Evolutionary conservation across 1,140 invertebrate genomes (phyloP), one percentile per base, ranked within the genome.

Genomic region (Drosophila pectinifera): DNA sequence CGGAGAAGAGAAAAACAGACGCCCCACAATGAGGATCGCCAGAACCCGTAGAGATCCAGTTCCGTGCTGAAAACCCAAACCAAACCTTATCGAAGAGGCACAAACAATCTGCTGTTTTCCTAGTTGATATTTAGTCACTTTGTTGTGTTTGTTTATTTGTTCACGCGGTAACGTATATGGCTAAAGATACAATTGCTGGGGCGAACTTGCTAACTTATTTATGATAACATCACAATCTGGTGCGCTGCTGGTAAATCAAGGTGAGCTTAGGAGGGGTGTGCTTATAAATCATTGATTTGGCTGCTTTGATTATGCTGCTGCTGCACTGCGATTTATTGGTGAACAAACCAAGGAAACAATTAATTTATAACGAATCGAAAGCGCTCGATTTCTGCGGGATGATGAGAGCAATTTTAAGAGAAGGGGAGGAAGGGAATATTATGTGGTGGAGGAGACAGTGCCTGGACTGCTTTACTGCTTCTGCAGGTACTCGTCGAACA

Each of bases 401-500:
- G 67, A 79, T 86, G 80, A 77, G 51, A 62, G 61, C 77, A 75
- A 80, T 56, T 78, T 34, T 51, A 31, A 28, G 49, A 14, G 24
- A 55, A 16, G 45, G 14, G 20, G 31, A 45, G 22, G 18, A 39
- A 6, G 49, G 55, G 58, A 61, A 73, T 31, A 36, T 54, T 36
- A 36, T 22, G 36, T 53, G 41, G 10, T 36, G 38, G 28, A 49
- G 56, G 31, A n/a, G 39, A 8, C 16, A 22, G 14, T 2, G 14
- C 53, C 16, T n/a, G 18, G 53, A 61, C 55, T 53, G 49, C 20
- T 65, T 90, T 92, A 91, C 73, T 92, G 84, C 89, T 95, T 96
- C 74, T 95, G 93, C 65, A 97, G 93, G 80, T 96, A 96, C 90
- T 97, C 95, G 92, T 97, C 96, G 90, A 96, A 97, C 48, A 97